Conservation (phyloP, 2,888 invertebrate species). For the Cataglyphis cursor region DNA sequence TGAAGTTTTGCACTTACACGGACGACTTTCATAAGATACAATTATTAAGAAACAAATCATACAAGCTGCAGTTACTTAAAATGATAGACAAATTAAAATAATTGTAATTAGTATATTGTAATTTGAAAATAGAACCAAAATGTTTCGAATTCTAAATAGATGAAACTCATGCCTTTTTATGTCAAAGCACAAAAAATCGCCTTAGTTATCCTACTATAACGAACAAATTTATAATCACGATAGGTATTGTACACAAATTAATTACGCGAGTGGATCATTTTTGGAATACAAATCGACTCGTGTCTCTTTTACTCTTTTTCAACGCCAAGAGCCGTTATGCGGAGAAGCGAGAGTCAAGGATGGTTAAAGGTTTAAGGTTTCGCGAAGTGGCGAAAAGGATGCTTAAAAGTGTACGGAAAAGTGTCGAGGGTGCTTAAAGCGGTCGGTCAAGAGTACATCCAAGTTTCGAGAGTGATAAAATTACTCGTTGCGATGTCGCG, state of each 20-base stretch:
- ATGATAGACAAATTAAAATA: neutral
- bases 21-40: neutral
- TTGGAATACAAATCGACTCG: neutral
- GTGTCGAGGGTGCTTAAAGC: slow-evolving; percentile 58
- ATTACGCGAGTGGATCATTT: neutral
- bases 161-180: neutral
- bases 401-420: slow-evolving; percentile 59
- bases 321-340: neutral
- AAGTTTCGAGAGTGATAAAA: slow-evolving; percentile 64
- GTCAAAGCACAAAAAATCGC: neutral
- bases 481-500: slow-evolving; percentile 38
- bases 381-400: slow-evolving; percentile 47
- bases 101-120: too few relatives aligned
- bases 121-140: neutral
- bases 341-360: slow-evolving; percentile 33
- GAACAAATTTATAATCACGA: neutral
- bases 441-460: slow-evolving; percentile 27
- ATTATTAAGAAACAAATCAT: slow-evolving; percentile 24
- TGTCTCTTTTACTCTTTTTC: neutral
- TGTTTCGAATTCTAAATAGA: neutral
- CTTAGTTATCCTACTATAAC: neutral
- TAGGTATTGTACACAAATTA: neutral
- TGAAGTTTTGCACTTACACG: slow-evolving; percentile 8
- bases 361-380: slow-evolving; percentile 58
- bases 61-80: neutral